These are phyloP conservation scores for Ceyx erithaca DNA, from an alignment of 2,797 vertebrate species.

Conservation along the genomic window DNA sequence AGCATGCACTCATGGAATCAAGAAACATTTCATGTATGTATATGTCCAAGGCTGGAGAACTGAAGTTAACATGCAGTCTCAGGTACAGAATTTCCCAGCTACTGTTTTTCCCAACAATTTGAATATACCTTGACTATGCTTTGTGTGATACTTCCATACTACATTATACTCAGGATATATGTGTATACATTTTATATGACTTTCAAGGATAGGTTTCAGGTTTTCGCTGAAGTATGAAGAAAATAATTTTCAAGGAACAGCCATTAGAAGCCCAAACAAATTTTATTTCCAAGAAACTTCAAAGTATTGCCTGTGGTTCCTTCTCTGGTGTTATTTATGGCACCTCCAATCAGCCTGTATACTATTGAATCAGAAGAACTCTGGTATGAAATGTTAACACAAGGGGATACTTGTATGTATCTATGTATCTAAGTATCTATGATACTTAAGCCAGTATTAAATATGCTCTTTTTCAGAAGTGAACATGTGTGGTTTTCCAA, in stretches of 20 bases:
- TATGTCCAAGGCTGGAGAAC: background rate
- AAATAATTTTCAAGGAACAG: background rate
- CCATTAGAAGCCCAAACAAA: background rate
- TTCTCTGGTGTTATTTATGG: slow-evolving; percentile 11
- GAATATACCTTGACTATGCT: background rate
- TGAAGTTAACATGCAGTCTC: background rate
- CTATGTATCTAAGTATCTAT: slow-evolving; percentile 9
- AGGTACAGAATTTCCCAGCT: background rate
- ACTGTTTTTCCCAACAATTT: background rate
- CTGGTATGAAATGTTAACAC: background rate
- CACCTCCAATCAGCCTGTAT: background rate
- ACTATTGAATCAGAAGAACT: background rate
- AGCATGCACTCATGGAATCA: background rate
- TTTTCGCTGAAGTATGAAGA: background rate
- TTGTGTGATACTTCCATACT: background rate
- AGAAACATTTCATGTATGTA: background rate
- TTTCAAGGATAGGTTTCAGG: background rate
- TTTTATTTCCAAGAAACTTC: background rate
- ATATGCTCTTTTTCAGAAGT: slow-evolving; percentile 18
- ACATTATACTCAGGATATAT: background rate
- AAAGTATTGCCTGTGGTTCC: background rate
- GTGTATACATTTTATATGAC: background rate
- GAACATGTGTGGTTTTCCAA: background rate
- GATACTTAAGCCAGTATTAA: slow-evolving; percentile 1
- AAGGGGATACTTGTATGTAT: background rate